Evolutionary conservation across 1,140 invertebrate genomes (phyloP), one percentile per base, ranked within the genome.

Genomic region (Trialeurodes vaporariorum): DNA sequence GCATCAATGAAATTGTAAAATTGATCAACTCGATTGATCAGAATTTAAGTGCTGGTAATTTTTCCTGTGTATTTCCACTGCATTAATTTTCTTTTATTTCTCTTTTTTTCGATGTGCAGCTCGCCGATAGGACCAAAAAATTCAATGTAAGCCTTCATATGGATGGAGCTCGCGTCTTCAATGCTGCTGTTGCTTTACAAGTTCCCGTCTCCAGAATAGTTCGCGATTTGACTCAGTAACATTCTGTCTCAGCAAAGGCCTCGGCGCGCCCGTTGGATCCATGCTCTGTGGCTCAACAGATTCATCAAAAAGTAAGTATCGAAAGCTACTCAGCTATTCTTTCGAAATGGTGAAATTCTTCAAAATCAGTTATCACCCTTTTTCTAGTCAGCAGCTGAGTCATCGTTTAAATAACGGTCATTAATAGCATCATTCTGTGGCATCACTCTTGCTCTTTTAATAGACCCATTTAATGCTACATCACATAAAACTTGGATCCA

Each of bases 151-250:
- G 84, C 0, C 75, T 96, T 2, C 96, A 98, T 76, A 85, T 97
- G 85, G 96, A 98, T 77, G 96, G 96, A 5, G 94, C 96, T 0
- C 79, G 96, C 63, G 73, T 98, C n/a, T 88, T 96, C 80, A 97
- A 98, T 77, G 94, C 94, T 1, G 84, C 87, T 0, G 81, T 87
- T 12, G 82, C 84, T 23, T 79, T 86, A 1, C 81, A 84, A 21
- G 79, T 88, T 24, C 75, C 86, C 0, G 83, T 85, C 0, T 76
- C 80, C 34, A 79, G 87, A 26, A 82, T 97, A 1, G 84, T 83
- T 0, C 79, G 84, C 60, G 81, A 87, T 70, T 88, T 69, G 90
- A 92, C 75, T 90, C 91, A 1, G 85, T 96, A 0, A 85, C 83
- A 17, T 83, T 93, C 65, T 94, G 92, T 73, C 79, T 94, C 61